Evolutionary conservation across 2,113 vertebrate genomes (phyloP).

Genomic region (Alouatta palliata): DNA sequence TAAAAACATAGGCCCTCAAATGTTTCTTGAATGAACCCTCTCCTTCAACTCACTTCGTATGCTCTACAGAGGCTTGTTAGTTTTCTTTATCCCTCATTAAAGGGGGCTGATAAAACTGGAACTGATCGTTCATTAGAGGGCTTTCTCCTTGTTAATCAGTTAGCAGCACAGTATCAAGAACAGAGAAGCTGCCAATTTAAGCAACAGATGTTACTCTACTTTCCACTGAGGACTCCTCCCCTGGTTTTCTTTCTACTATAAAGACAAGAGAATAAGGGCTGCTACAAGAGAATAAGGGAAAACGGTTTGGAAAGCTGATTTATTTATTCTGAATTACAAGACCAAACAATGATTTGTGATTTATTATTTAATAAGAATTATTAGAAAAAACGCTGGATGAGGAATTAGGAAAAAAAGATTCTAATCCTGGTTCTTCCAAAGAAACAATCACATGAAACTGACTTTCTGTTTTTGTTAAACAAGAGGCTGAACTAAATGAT

Average conservation of each 20-base stretch:
- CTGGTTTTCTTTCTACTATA: not conserved
- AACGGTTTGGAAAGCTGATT: conserved; percentile 9
- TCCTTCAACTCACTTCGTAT: not conserved
- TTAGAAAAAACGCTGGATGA: conserved; percentile 5
- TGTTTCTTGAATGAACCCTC: conserved; percentile 38
- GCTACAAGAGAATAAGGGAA: not conserved
- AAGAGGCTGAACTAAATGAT: conserved; percentile 17
- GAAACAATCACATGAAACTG: conserved; percentile 28
- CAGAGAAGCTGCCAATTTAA: conserved; percentile 17
- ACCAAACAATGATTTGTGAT: not conserved
- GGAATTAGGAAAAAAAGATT: conserved; percentile 36
- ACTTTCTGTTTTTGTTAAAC: conserved; percentile 36
- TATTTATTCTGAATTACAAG: conserved; percentile 33
- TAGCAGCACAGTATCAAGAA: not conserved
- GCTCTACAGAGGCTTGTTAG: not conserved
- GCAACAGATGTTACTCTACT: not conserved
- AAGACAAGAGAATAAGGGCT: not conserved
- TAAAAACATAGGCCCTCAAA: conserved; percentile 6
- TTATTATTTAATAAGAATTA: conserved; percentile 28
- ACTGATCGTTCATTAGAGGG: conserved; percentile 30
- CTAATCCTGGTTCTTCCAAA: conserved; percentile 20
- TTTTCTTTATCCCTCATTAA: not conserved
- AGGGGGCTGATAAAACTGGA: conserved; percentile 25
- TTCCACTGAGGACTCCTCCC: not conserved
- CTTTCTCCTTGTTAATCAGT: conserved; percentile 32